phyloP scores from a whole-genome alignment of 2,888 invertebrate species.

The Xylota sylvarum region DNA sequence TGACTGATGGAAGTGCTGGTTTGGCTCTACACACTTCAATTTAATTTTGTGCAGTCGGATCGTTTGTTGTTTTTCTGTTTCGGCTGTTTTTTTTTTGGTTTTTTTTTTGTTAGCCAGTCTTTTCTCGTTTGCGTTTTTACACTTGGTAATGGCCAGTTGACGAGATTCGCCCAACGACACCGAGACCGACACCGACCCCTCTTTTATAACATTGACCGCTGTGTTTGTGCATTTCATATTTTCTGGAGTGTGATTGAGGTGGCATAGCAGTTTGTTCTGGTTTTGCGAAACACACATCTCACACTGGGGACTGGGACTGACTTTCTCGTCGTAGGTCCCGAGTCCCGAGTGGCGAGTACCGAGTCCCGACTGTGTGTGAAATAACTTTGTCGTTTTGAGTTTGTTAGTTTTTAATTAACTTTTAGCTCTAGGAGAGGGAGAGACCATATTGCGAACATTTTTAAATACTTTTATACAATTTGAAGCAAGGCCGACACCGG shows the following conservation, averaged over 20 bases:
- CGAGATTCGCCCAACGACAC: slow-evolving; percentile 58
- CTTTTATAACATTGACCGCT: slow-evolving; percentile 55
- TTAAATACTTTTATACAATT: slow-evolving; percentile 55
- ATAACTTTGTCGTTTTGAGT: slow-evolving; percentile 79
- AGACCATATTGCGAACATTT: slow-evolving; percentile 81
- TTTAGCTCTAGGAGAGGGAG: slow-evolving; percentile 83
- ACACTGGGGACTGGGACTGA: slow-evolving; percentile 21
- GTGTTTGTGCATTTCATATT: slow-evolving; percentile 70
- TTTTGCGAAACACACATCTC: slow-evolving; percentile 28
- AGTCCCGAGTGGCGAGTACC: slow-evolving; percentile 6
- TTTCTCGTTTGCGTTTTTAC: slow-evolving; percentile 64
- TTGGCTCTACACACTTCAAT: slow-evolving; percentile 71
- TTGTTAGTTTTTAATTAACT: slow-evolving; percentile 85
- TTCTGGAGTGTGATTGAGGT: slow-evolving; percentile 53
- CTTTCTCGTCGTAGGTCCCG: slow-evolving; percentile 13
- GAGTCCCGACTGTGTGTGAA: slow-evolving; percentile 35
- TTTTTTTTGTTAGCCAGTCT: slow-evolving; percentile 5
- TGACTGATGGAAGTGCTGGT: slow-evolving; percentile 50
- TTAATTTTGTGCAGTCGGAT: slow-evolving; percentile 72
- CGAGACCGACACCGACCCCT: slow-evolving; percentile 20
- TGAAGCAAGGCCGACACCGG: slow-evolving; percentile 24
- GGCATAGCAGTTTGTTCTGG: slow-evolving; percentile 11
- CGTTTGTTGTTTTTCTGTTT: slow-evolving; percentile 66
- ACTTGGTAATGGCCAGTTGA: slow-evolving; percentile 74
- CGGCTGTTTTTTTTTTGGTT: slow-evolving; percentile 34